A percentile compares a stretch with the other conserved stretches of the same genome.
Conservation (phyloP, 2,797 vertebrate genomes). For the Acanthiza pusilla region DNA sequence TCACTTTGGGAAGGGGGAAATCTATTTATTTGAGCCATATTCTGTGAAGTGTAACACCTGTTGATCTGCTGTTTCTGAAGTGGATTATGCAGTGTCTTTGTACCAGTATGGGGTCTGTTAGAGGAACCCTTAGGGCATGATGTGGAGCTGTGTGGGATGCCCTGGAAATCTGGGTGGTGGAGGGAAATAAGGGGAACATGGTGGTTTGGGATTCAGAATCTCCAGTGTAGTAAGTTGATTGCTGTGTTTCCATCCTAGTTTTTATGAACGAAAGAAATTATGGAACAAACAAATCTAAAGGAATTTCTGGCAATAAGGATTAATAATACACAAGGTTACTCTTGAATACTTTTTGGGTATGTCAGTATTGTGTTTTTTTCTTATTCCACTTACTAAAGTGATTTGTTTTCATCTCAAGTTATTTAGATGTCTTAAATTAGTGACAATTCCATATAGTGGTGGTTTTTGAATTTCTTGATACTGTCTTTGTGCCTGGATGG, state of each 20-base stretch:
- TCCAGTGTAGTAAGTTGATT: not conserved
- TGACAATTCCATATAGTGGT: not conserved
- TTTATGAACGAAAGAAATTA: not conserved
- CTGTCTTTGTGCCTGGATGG: not conserved
- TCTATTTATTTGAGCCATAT: not conserved
- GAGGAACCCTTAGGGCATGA: not conserved
- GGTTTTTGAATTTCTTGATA: not conserved
- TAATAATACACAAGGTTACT: not conserved
- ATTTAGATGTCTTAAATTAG: not conserved
- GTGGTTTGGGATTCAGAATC: not conserved
- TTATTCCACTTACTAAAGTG: not conserved
- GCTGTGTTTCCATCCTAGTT: not conserved
- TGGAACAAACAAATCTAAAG: not conserved
- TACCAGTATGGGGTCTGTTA: not conserved
- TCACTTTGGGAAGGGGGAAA: not conserved
- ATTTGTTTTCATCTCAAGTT: not conserved
- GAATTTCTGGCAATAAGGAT: not conserved
- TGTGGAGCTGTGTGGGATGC: not conserved
- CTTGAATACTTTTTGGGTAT: not conserved
- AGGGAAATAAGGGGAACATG: not conserved
- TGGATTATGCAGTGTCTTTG: not conserved
- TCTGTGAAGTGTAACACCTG: not conserved
- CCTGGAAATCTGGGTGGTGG: not conserved
- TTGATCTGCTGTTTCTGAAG: not conserved
- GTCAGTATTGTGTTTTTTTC: not conserved